Evolutionary conservation across 2,113 vertebrate genomes (phyloP).

Genomic region (Monopterus albus): DNA sequence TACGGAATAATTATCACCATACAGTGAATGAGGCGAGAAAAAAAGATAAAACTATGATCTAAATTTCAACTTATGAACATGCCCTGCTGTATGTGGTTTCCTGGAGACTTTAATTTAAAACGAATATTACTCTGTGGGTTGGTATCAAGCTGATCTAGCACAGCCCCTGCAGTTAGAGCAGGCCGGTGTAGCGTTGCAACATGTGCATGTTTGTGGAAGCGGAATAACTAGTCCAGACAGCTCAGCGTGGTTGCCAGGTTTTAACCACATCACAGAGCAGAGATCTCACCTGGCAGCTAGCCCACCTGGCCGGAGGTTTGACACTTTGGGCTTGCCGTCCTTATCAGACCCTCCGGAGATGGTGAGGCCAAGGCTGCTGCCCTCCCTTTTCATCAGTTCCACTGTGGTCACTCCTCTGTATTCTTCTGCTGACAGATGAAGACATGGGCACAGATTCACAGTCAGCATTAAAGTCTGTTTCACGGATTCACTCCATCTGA

Average conservation of each 20-base stretch:
- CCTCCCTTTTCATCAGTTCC: constrained; percentile 96
- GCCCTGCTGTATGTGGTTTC: background rate
- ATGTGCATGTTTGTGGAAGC: constrained; percentile 15
- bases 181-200: constrained; percentile 35
- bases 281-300: constrained; percentile 93
- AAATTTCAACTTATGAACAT: background rate
- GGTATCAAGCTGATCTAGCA: constrained; percentile 47
- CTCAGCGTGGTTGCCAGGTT: constrained; percentile 49
- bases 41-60: background rate
- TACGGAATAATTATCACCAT: constrained; percentile 3
- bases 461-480: constrained; percentile 54
- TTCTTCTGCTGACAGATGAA: constrained; percentile 86
- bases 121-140: background rate
- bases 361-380: constrained; percentile 94
- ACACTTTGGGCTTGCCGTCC: constrained; percentile 95
- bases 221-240: constrained; percentile 47
- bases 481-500: constrained; percentile 51
- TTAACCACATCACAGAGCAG: constrained; percentile 65
- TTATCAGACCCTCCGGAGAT: constrained; percentile 98
- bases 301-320: constrained; percentile 93
- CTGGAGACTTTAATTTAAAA: background rate
- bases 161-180: constrained; percentile 14
- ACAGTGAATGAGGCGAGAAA: background rate
- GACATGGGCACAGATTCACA: constrained; percentile 52
- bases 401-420: constrained; percentile 92